Base-by-base conservation (phyloP, 1,140 invertebrate species). In the Heliconius hewitsoni region DNA sequence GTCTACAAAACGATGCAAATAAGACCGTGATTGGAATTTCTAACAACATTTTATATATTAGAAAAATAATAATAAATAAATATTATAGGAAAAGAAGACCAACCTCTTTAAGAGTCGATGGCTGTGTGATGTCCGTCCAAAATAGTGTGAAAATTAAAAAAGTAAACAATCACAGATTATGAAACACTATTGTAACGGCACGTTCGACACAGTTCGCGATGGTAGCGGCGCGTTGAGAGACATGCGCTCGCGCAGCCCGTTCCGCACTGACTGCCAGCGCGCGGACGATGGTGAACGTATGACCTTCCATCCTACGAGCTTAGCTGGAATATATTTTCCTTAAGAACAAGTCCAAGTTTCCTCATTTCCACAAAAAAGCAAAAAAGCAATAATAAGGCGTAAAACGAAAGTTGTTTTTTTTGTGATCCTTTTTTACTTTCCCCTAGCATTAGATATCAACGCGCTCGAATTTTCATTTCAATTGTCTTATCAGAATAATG, bases 81-180 rank as follows among this genome's bases (percentile, higher is more conserved):
- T 6, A 34, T 73, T 77, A 77, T 55, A 81, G 39, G 76, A 70
- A 70, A 76, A 81, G 66, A 76, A 46, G 13, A 88, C 86, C 79
- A 89, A 93, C 91, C 91, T 92, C 88, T 85, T 84, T 86, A 71
- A 82, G 84, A 87, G 84, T 93, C 86, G 88, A 88, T 85, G 85
- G 83, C 81, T 81, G 85, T 73, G 66, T 74, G 71, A 83, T 77
- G 83, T 81, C 30, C 80, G 83, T 89, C 85, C 86, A 79, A 87
- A 82, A 77, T 80, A 73, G 83, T 85, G 83, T 85, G 78, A 71
- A 84, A 84, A 86, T 87, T 85, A 83, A 86, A 89, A 89, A 90
- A 88, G 88, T 90, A 89, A 92, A 92, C 90, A 93, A 91, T 86
- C 90, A 93, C 90, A 87, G 85, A 90, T 92, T 91, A 89, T 90